Conservation (phyloP, 2,797 vertebrate species). For the Synanceia verrucosa region DNA sequence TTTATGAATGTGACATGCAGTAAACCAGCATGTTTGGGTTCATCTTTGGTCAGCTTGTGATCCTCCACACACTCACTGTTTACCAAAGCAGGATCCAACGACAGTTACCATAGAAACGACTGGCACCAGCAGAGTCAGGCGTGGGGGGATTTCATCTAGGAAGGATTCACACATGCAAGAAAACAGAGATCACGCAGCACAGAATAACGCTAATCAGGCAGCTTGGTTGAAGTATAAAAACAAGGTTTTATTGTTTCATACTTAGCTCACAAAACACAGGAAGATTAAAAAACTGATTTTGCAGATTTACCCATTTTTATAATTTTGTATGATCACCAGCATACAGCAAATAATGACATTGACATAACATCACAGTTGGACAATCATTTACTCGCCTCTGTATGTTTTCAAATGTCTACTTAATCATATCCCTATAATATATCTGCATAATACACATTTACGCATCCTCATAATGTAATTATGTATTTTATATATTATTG, state of each 20-base stretch:
- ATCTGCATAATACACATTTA: conserved; percentile 30
- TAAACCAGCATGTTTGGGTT: conserved; percentile 38
- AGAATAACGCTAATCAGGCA: conserved; percentile 7
- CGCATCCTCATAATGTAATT: conserved; percentile 3
- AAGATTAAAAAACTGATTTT: conserved; percentile 47
- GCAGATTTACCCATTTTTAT: conserved; percentile 29
- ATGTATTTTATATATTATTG: conserved; percentile 3
- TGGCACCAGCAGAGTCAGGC: conserved; percentile 43
- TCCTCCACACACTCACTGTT: conserved; percentile 62
- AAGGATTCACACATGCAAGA: conserved; percentile 34
- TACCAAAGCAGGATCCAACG: conserved; percentile 55
- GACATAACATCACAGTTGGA: conserved; percentile 23
- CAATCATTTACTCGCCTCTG: conserved; percentile 17
- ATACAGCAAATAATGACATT: conserved; percentile 33
- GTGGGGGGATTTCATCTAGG: conserved; percentile 39
- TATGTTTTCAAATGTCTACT: conserved; percentile 16
- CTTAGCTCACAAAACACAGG: conserved; percentile 53
- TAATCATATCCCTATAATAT: conserved; percentile 13
- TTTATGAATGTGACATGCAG: background rate
- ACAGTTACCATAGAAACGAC: conserved; percentile 77
- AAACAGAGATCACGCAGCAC: conserved; percentile 14
- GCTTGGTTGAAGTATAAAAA: conserved; percentile 64
- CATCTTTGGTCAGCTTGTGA: conserved; percentile 34
- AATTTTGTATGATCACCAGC: conserved; percentile 27
- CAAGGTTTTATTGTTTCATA: conserved; percentile 53